These are phyloP conservation scores for Poecilia wingei DNA, from an alignment of 2,797 vertebrate species.

Conservation along the genomic window DNA sequence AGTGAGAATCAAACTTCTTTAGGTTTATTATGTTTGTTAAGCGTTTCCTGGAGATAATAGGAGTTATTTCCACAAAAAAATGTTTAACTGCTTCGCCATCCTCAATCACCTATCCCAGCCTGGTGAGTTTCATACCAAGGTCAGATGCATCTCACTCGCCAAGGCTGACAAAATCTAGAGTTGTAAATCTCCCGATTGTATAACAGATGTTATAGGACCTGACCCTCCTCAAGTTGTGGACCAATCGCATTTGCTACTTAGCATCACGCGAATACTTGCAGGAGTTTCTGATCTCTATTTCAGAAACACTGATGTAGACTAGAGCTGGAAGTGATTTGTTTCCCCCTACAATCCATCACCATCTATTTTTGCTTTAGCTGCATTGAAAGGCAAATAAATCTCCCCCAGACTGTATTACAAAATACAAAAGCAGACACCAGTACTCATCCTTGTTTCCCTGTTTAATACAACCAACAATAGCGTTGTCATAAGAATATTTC, in stretches of 20 bases:
- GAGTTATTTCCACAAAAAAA: background rate
- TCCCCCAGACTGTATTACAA: background rate
- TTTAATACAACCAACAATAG: background rate
- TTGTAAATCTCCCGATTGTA: background rate
- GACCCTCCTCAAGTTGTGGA: background rate
- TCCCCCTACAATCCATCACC: background rate
- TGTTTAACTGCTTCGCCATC: background rate
- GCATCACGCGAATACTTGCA: background rate
- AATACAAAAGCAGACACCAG: background rate
- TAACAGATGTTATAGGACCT: background rate
- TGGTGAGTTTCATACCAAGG: background rate
- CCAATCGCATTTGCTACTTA: background rate
- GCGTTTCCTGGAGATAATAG: background rate
- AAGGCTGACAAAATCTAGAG: no score
- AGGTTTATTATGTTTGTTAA: background rate
- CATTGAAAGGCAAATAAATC: background rate
- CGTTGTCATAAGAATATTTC: background rate
- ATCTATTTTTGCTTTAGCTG: background rate
- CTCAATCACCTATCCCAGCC: background rate
- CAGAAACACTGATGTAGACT: background rate
- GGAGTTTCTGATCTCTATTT: background rate
- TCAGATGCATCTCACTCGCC: background rate
- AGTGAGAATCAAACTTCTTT: background rate
- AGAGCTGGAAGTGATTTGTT: background rate
- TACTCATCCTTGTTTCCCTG: background rate